phyloP scores from a whole-genome alignment of 2,888 invertebrate genomes.

The Colostygia pectinataria region DNA sequence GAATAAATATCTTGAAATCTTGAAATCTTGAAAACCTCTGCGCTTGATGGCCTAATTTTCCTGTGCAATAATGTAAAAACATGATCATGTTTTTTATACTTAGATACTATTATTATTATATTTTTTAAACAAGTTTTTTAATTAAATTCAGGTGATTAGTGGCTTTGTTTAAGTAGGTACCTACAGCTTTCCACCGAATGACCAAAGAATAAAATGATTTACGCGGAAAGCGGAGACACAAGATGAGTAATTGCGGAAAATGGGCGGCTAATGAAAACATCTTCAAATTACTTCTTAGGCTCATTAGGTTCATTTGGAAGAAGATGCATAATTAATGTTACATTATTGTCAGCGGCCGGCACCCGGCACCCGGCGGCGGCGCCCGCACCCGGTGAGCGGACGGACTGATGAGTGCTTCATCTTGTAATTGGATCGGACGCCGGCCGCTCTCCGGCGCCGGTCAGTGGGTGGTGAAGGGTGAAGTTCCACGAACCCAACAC shows the following conservation, averaged over 20 bases:
- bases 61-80: too few species aligned
- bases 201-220: background rate
- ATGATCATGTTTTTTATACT: too few species aligned
- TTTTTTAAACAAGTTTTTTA: too few species aligned
- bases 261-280: constrained; percentile 14
- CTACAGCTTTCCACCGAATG: background rate
- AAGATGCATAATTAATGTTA: constrained; percentile 19
- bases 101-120: too few species aligned
- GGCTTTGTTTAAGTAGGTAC: too few species aligned
- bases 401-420: constrained; percentile 19
- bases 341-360: constrained; percentile 6
- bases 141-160: too few species aligned
- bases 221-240: background rate
- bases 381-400: too few species aligned
- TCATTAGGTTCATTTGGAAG: constrained; percentile 16
- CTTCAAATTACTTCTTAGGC: constrained; percentile 5
- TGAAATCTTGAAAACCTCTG: too few species aligned
- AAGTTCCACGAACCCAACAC: background rate
- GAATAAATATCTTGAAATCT: too few species aligned
- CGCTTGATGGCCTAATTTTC: too few species aligned
- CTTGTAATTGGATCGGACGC: constrained; percentile 22
- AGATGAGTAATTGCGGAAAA: constrained; percentile 6
- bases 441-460: background rate
- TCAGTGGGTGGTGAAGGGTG: background rate
- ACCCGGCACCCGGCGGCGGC: too few species aligned